Evolutionary conservation across 2,888 invertebrate species (phyloP).

Genomic region (Nomada ferruginata): DNA sequence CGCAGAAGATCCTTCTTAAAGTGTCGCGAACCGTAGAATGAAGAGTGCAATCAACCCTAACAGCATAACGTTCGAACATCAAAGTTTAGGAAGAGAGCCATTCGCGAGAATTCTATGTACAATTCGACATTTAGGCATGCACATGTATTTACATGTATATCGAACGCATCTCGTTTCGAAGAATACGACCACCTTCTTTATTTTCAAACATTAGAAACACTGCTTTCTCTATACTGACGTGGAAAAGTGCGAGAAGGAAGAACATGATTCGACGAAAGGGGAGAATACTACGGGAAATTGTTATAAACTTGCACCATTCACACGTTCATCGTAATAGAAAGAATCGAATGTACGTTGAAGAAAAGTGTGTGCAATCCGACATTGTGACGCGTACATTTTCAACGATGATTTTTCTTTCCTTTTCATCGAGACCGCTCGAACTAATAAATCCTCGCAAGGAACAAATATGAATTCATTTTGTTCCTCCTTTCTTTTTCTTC

Average conservation of each 20-base stretch:
- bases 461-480: neutral
- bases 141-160: slow-evolving; percentile 7
- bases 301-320: slow-evolving; percentile 21
- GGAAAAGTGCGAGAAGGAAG: slow-evolving; percentile 63
- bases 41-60: slow-evolving; percentile 17
- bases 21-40: slow-evolving; percentile 38
- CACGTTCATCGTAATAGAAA: slow-evolving; percentile 3
- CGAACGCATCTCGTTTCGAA: neutral
- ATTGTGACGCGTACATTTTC: slow-evolving; percentile 17
- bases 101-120: slow-evolving; percentile 40
- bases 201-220: slow-evolving; percentile 23
- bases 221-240: slow-evolving; percentile 33
- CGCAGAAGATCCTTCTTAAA: slow-evolving; percentile 29
- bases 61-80: slow-evolving; percentile 29
- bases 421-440: neutral
- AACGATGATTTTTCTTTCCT: neutral
- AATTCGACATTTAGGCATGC: slow-evolving; percentile 35
- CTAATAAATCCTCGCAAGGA: neutral
- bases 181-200: neutral
- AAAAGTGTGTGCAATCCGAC: slow-evolving; percentile 44
- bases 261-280: slow-evolving; percentile 61
- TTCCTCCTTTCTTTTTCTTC: neutral
- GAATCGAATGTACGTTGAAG: slow-evolving; percentile 31
- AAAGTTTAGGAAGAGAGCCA: slow-evolving; percentile 44
- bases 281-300: slow-evolving; percentile 8